Evolutionary conservation across 2,888 invertebrate species (phyloP).

Genomic region (Cerastis rubricosa): DNA sequence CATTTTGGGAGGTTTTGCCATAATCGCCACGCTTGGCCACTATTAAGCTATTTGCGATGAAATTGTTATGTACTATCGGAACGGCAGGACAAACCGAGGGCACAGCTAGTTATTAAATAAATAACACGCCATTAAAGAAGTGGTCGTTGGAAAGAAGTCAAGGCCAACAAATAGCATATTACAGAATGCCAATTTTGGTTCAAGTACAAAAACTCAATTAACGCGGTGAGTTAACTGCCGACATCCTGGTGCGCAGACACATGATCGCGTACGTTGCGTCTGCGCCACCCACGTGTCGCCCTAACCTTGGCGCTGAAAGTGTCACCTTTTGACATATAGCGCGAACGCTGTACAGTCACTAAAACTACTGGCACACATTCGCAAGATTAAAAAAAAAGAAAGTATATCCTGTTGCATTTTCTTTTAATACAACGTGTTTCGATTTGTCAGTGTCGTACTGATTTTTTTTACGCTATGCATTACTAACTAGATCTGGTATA

Average conservation of each 20-base stretch:
- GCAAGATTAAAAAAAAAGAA: neutral
- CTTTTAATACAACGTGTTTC: neutral
- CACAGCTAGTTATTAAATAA: neutral
- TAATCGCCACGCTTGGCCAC: too few species aligned
- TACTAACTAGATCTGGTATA: neutral
- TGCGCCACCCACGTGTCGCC: slow-evolving; percentile 55
- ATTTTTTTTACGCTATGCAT: neutral
- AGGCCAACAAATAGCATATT: slow-evolving; percentile 39
- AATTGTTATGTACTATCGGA: too few species aligned
- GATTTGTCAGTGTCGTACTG: neutral
- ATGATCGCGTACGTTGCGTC: slow-evolving; percentile 20
- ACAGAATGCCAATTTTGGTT: slow-evolving; percentile 38
- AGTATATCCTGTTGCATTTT: neutral
- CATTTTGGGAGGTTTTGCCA: too few species aligned
- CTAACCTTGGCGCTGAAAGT: slow-evolving; percentile 61
- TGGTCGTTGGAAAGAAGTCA: slow-evolving; percentile 20
- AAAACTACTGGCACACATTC: slow-evolving; percentile 34
- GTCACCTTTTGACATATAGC: slow-evolving; percentile 55
- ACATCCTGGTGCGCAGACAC: slow-evolving; percentile 54
- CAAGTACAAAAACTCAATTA: slow-evolving; percentile 53
- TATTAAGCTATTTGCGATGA: too few species aligned
- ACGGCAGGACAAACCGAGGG: neutral
- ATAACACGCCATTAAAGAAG: neutral
- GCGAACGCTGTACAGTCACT: slow-evolving; percentile 18
- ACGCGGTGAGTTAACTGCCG: slow-evolving; percentile 30